phyloP scores from a whole-genome alignment of 1,140 invertebrate species.

The Drosophila sp. region DNA sequence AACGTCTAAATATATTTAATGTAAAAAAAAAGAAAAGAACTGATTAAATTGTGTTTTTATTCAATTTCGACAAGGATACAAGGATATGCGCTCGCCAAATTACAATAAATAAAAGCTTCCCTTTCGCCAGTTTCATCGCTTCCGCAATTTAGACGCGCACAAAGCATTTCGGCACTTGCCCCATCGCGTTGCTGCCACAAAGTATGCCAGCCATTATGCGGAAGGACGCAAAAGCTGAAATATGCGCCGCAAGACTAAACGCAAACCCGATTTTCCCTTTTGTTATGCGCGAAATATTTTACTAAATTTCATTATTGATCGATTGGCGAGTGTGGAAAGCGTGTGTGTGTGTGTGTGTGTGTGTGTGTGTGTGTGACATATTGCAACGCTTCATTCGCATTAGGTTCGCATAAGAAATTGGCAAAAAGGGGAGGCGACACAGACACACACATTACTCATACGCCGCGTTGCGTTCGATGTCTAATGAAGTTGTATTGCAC shows the following conservation, averaged over 20 bases:
- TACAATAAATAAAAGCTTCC: slow-evolving; percentile 71
- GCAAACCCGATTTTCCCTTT: slow-evolving; percentile 37
- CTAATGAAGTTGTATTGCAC: slow-evolving; percentile 76
- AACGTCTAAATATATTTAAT: slow-evolving; percentile 83
- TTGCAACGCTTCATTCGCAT: slow-evolving; percentile 44
- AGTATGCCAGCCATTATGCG: slow-evolving; percentile 63
- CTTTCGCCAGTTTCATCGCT: slow-evolving; percentile 62
- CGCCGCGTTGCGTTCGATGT: slow-evolving; percentile 24
- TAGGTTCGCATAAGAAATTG: slow-evolving; percentile 59
- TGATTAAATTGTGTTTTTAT: slow-evolving; percentile 43
- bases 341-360: neutral
- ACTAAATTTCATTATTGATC: slow-evolving; percentile 83
- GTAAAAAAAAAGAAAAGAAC: slow-evolving; percentile 74
- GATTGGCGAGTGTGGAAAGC: slow-evolving; percentile 10
- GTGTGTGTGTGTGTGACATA: slow-evolving; percentile 3
- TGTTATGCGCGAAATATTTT: slow-evolving; percentile 65
- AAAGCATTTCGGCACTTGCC: slow-evolving; percentile 66
- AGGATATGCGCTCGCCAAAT: slow-evolving; percentile 29
- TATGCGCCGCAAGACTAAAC: slow-evolving; percentile 56
- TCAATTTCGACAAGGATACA: slow-evolving; percentile 4
- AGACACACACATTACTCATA: slow-evolving; percentile 69
- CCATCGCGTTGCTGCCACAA: slow-evolving; percentile 50
- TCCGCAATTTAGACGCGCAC: slow-evolving; percentile 73
- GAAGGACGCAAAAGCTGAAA: slow-evolving; percentile 32
- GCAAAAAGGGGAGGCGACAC: slow-evolving; percentile 5